Evolutionary conservation across 2,113 vertebrate genomes (phyloP), one percentile per base, ranked within the genome.

Genomic region (Passer montanus): DNA sequence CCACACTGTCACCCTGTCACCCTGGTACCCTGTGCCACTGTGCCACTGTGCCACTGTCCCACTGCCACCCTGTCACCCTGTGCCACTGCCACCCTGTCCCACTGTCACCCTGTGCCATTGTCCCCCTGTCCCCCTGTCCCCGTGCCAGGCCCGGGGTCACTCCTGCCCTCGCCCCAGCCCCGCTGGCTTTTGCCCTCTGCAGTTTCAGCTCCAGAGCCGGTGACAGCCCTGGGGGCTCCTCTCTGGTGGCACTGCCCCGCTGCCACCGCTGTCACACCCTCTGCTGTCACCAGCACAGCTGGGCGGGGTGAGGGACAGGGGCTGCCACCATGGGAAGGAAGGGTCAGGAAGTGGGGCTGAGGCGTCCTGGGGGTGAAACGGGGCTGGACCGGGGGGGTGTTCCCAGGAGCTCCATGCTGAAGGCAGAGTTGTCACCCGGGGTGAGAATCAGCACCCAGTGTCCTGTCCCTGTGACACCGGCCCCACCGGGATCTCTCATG

Each of bases 361-460:
- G 52, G 44, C 37, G 43, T 37, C 62, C 33, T 1, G 33, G 30
- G 68, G 41, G 15, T 41, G 43, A 44, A 41, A 41, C 0, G 19
- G 55, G 56, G 5, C 77, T 5, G 46, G n/a, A 28, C 46, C 10
- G 20, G 47, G 18, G 8, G n/a, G 49, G 11, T 7, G 56, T 14
- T 46, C 9, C 22, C 15, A 2, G 39, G 23, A 58, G 35, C 63
- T 80, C 63, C 68, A 20, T 18, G 52, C 67, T 3, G 43, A 13
- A 12, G 37, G 59, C 41, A 30, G 35, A 31, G 39, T 0, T 21
- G 41, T 6, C 28, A 4, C 20, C 2, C 3, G 4, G 58, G 52
- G 58, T 3, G 23, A 84, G 47, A 55, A 12, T 3, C 3, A 47
- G 14, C 52, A 22, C 28, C 1, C 0, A 1, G 14, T 10, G 2